Evolutionary conservation across 2,888 invertebrate species (phyloP), one percentile per base, ranked within the genome.

Genomic region (Orthonychiurus folsomi): DNA sequence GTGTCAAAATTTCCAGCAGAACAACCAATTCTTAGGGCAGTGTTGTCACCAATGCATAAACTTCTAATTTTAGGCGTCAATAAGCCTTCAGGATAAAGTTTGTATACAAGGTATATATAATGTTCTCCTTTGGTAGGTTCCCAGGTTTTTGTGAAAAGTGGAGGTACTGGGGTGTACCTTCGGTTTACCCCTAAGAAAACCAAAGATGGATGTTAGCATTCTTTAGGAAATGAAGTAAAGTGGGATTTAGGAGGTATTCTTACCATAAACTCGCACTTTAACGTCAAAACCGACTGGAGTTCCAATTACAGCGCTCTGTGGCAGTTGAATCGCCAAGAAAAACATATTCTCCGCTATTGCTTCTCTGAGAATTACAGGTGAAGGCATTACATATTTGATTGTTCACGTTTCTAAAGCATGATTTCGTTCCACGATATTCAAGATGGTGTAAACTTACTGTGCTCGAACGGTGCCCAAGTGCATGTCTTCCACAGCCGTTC

Each of bases 281-380:
- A 70, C 56, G 59, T 68, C 66, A 60, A 68, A 69, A 2, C 70
- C 70, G 18, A 69, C 59, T n/a, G 70, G 70, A 26, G 69, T 64
- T 2, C 68, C 68, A 50, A 70, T 24, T n/a, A 61, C 18, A 5
- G 64, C 63, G 0, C 65, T 63, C 9, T 58, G 52, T 9, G 25
- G 27, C 1, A 64, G 50, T 59, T 64, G 55, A 23, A 69, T 50
- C n/a, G 63, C 60, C 37, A 69, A 28, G 9, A 67, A 37, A 25
- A 61, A 55, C 0, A 65, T 62, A 59, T 67, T 61, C 15, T 66
- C 64, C 1, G 67, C 66, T 21, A 70, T 50, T 25, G 60, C 52
- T 21, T 64, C 59, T 37, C 64, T 64, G 27, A n/a, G n/a, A n/a
- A n/a, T n/a, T n/a, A n/a, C n/a, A n/a, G n/a, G n/a, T n/a, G n/a